Conservation (phyloP, 2,888 invertebrate species). For the Eurytoma adleriae region DNA sequence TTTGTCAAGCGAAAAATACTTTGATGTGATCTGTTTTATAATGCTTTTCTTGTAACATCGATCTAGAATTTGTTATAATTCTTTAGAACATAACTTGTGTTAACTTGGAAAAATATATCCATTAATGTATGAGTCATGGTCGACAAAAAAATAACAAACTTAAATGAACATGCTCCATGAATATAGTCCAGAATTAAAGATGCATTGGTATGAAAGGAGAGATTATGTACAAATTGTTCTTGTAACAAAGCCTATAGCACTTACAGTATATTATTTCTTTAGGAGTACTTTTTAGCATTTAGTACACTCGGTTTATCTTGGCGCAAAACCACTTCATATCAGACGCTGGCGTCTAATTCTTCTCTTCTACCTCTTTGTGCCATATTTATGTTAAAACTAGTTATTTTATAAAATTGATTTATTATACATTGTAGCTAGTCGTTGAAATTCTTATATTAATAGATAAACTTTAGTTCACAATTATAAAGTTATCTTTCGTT, state of each 20-base stretch:
- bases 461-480: background rate
- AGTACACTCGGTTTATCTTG: conserved; percentile 34
- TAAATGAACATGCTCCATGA: conserved; percentile 10
- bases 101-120: conserved; percentile 28
- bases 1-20: conserved; percentile 29
- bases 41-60: conserved; percentile 41
- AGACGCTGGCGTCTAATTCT: conserved; percentile 5
- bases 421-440: conserved; percentile 18
- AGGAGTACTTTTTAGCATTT: conserved; percentile 9
- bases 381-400: conserved; percentile 51
- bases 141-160: conserved; percentile 31
- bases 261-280: conserved; percentile 46
- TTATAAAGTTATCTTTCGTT: conserved; percentile 6
- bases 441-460: conserved; percentile 13
- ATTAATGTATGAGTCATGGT: conserved; percentile 17
- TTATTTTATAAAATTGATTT: conserved; percentile 48
- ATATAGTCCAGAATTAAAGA: conserved; percentile 24
- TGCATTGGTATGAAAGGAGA: conserved; percentile 29
- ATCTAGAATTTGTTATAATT: conserved; percentile 45
- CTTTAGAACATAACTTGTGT: conserved; percentile 31
- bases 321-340: conserved; percentile 26
- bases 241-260: conserved; percentile 52
- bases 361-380: conserved; percentile 28
- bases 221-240: conserved; percentile 55
- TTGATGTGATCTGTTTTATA: conserved; percentile 37